These are phyloP conservation scores for Megaceryle alcyon DNA, from an alignment of 2,797 vertebrate species.

Conservation along the genomic window DNA sequence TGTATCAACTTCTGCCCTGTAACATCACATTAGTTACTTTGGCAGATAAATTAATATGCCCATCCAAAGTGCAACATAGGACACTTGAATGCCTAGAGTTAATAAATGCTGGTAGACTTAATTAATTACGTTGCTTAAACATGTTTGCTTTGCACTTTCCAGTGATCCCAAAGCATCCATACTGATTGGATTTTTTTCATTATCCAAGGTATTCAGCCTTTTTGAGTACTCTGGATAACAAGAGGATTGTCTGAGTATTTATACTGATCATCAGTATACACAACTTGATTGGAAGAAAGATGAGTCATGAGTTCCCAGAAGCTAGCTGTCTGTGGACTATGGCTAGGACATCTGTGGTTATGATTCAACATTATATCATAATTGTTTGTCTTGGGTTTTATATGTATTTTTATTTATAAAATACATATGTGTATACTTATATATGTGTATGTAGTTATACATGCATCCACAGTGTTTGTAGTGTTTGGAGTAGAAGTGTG, in stretches of 20 bases:
- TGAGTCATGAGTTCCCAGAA: neutral
- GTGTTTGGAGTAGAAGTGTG: neutral
- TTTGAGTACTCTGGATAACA: neutral
- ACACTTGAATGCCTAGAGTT: neutral
- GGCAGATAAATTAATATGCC: neutral
- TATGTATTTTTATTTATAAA: slow-evolving; percentile 9
- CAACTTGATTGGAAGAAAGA: neutral
- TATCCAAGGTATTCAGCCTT: neutral
- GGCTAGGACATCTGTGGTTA: neutral
- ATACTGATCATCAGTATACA: neutral
- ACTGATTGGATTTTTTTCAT: neutral
- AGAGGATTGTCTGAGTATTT: neutral
- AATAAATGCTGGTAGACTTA: neutral
- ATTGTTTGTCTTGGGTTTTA: neutral
- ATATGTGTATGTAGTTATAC: neutral
- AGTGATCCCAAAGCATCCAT: neutral
- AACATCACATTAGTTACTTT: neutral
- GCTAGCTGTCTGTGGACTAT: neutral
- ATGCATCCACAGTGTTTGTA: neutral
- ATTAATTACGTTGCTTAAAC: neutral
- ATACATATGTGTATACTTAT: neutral
- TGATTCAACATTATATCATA: neutral
- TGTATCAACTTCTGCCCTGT: neutral
- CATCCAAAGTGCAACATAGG: neutral
- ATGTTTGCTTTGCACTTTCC: slow-evolving; percentile 25